Conservation (phyloP, 1,140 invertebrate species). For the Charaxes varanes region DNA sequence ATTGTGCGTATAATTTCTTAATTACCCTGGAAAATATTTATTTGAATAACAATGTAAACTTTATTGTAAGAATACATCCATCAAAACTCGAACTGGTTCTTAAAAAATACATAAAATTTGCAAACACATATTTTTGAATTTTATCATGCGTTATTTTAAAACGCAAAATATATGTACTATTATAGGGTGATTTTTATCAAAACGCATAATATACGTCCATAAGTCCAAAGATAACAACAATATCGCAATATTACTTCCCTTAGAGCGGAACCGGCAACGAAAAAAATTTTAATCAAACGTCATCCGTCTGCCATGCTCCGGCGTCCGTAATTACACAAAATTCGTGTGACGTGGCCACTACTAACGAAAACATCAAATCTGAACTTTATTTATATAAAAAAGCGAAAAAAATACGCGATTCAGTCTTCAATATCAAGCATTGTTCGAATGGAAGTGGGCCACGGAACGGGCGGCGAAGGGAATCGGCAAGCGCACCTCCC, state of each 20-base stretch:
- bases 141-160: conserved; percentile 3
- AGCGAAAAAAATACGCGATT: conserved; percentile 18
- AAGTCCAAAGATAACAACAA: conserved; percentile 3
- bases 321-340: conserved; percentile 23
- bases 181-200: no score
- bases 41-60: no score
- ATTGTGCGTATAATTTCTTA: no score
- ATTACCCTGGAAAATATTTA: no score
- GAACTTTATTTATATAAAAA: conserved; percentile 16
- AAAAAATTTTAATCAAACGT: conserved; percentile 24
- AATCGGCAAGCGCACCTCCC: conserved; percentile 37
- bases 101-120: no score
- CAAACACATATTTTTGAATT: no score
- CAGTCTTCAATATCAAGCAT: conserved; percentile 24
- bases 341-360: conserved; percentile 19
- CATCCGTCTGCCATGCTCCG: conserved; percentile 16
- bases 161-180: no score
- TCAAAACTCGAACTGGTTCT: no score
- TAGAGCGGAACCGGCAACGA: conserved; percentile 11
- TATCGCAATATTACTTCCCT: conserved; percentile 17
- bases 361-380: conserved; percentile 17
- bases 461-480: conserved; percentile 28
- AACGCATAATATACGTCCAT: background rate
- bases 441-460: conserved; percentile 31
- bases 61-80: no score